Percentiles rank a stretch among this genome's conserved stretches.
Conservation (phyloP, 1,140 invertebrate species). For the Anastatus disparis region DNA sequence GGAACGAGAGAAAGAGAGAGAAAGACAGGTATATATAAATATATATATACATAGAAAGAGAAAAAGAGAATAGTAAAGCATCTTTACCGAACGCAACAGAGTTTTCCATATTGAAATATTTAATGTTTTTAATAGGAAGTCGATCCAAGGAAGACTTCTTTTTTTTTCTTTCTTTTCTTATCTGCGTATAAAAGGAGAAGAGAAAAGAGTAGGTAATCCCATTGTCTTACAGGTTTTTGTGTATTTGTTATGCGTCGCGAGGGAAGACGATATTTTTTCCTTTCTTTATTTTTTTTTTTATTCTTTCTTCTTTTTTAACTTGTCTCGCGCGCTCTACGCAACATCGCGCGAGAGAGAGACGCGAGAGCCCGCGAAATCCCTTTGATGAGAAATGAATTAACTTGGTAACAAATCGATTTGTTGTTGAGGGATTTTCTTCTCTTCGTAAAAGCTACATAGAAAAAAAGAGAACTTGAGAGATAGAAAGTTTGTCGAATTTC, state of each 20-base stretch:
- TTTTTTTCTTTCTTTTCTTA: not conserved
- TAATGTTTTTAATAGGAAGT: conserved; percentile 52
- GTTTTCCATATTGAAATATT: conserved; percentile 51
- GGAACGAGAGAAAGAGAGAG: no score
- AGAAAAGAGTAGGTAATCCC: conserved; percentile 25
- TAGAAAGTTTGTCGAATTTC: conserved; percentile 35
- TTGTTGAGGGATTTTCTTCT: conserved; percentile 7
- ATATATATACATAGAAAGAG: no score
- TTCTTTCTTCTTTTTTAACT: not conserved
- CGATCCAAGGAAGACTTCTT: conserved; percentile 39
- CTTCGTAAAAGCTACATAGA: not conserved
- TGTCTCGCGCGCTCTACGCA: no score
- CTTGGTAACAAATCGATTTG: conserved; percentile 35
- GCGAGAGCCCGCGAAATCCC: conserved; percentile 21
- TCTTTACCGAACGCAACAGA: not conserved
- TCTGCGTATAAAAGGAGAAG: no score
- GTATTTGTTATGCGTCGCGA: conserved; percentile 18
- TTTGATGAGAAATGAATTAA: conserved; percentile 41
- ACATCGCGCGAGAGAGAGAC: no score
- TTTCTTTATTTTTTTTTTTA: conserved; percentile 6
- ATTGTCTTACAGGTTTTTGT: conserved; percentile 31
- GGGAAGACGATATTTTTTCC: not conserved
- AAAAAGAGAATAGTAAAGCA: no score
- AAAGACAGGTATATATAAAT: no score
- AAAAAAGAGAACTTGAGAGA: not conserved